Base-by-base conservation (phyloP, 1,140 invertebrate species). In the Pseudoatta argentina region DNA sequence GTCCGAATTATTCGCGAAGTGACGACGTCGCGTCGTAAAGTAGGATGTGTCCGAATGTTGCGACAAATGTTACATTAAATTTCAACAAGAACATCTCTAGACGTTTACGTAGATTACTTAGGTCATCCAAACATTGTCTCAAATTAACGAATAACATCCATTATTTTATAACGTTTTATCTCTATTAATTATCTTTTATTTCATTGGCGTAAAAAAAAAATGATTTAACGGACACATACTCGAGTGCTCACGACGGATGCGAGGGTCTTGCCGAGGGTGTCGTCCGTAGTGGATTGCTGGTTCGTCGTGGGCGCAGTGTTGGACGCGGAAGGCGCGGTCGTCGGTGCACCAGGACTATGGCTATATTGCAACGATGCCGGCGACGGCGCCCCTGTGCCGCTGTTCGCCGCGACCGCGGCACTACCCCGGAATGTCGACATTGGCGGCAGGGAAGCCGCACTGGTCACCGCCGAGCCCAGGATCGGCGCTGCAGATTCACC, bases 351-450 rank as follows among this genome's bases (percentile, higher is more conserved):
- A 66, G 96, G 94, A 89, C 95, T 95, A 90, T 96, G 94, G 90
- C 93, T 95, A 89, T 95, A 94, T 91, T 96, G 94, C 89, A 96
- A 94, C 48, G 95, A 95, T 85, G 96, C 96, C 93, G 97, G 96
- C 88, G 96, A 96, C 39, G 96, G 96, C 88, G 96, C 94, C 67
- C 94, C 94, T 93, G 96, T 92, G 75, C 94, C 93, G 73, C 92
- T 92, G 88, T 94, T 94, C 85, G 94, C 91, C 88, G 93, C 90
- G 82, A 94, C 94, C 6, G 93, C 96, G 77, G 95, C 95, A 88
- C 95, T 96, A 57, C 97, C 97, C 53, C 98, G 96, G 96, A 99
- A 98, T 87, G 98, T 98, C 77, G 98, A 99, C 98, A 99, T 99
- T 55, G 98, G 98, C 82, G 98, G 98, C 94, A 99, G 96, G 76